phyloP scores from a whole-genome alignment of 2,113 vertebrate species.

The Orycteropus afer region DNA sequence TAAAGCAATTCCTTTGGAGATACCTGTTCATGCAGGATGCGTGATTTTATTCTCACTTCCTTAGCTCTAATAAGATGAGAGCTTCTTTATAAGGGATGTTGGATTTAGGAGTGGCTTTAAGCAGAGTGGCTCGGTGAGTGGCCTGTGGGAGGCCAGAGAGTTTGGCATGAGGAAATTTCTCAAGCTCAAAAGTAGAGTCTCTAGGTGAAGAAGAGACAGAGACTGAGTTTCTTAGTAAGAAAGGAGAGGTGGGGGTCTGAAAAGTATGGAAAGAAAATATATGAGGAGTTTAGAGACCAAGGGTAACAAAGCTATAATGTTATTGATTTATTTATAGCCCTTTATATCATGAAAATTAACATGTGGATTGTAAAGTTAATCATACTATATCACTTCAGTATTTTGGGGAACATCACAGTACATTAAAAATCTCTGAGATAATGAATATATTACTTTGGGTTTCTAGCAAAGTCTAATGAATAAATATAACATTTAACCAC shows the following conservation, averaged over 20 bases:
- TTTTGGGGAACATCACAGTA: constrained; percentile 39
- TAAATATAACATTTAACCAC: constrained; percentile 48
- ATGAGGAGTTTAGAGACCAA: constrained; percentile 8
- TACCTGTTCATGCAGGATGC: background rate
- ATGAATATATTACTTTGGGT: constrained; percentile 40
- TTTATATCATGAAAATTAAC: constrained; percentile 46
- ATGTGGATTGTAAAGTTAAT: constrained; percentile 46
- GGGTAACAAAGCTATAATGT: background rate
- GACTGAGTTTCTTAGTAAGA: background rate
- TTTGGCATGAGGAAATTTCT: background rate
- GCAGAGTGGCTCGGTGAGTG: background rate
- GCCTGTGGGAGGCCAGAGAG: background rate
- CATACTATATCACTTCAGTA: constrained; percentile 31
- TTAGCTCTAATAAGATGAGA: background rate
- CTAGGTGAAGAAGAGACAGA: background rate
- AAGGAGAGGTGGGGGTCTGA: background rate
- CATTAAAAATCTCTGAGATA: constrained; percentile 43
- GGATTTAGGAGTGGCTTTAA: background rate
- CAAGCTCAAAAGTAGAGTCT: background rate
- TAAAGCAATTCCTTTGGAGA: background rate
- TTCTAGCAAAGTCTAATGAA: constrained; percentile 46
- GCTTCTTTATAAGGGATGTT: background rate
- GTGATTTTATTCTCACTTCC: background rate
- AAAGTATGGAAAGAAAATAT: background rate
- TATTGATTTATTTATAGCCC: constrained; percentile 30